Conservation (phyloP, 2,797 vertebrate genomes). For the Acridotheres tristis region DNA sequence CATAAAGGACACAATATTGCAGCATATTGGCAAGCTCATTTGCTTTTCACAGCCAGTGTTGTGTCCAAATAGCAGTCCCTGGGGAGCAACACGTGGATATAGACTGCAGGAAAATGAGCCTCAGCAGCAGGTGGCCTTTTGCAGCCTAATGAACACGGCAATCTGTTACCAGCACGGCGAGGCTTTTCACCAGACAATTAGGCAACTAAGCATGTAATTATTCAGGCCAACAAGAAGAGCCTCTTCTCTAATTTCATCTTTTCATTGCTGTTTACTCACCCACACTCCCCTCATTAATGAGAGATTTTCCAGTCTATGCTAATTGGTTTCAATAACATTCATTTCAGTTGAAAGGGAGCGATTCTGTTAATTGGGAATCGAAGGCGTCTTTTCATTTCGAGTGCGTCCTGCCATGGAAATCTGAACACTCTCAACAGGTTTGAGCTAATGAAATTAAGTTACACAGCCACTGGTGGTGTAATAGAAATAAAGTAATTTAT, state of each 20-base stretch:
- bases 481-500: constrained; percentile 99
- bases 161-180: constrained; percentile 95
- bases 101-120: constrained; percentile 89
- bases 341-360: constrained; percentile 99
- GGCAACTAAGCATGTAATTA: constrained; percentile 99
- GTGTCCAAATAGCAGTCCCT: constrained; percentile 91
- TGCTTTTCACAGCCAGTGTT: constrained; percentile 93
- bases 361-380: constrained; percentile 99
- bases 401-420: constrained; percentile 92
- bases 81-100: constrained; percentile 91
- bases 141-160: constrained; percentile 99
- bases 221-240: constrained; percentile 99
- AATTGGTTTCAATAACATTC: constrained; percentile 99
- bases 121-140: constrained; percentile 99
- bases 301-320: constrained; percentile 99
- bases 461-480: constrained; percentile 87
- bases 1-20: constrained; percentile 97
- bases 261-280: constrained; percentile 99
- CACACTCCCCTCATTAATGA: constrained; percentile 99
- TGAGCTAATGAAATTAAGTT: constrained; percentile 98
- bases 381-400: constrained; percentile 96
- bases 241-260: constrained; percentile 99
- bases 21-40: constrained; percentile 99
- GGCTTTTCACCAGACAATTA: constrained; percentile 99
- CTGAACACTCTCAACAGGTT: constrained; percentile 96